These are phyloP conservation scores for Corticium candelabrum DNA, from an alignment of 37 sponge, comb jelly and placozoan species.

Conservation along the genomic window DNA sequence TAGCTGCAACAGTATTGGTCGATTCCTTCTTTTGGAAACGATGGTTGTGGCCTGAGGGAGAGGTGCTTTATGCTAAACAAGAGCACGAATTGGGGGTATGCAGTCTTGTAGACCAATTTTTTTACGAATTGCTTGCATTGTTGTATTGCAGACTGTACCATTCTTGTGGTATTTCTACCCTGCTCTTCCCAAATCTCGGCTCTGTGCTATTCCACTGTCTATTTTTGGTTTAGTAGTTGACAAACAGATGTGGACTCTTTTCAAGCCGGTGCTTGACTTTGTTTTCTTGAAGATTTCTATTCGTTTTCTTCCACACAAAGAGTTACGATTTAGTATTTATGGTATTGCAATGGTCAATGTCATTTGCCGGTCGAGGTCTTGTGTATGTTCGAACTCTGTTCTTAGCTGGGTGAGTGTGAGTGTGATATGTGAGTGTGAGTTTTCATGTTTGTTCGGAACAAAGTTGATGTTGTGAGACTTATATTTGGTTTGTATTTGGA, in stretches of 20 bases:
- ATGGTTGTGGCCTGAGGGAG: slow-evolving; percentile 98
- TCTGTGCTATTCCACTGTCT: slow-evolving; percentile 52
- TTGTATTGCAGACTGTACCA: slow-evolving; percentile 55
- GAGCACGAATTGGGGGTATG: slow-evolving; percentile 86
- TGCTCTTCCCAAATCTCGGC: slow-evolving; percentile 75
- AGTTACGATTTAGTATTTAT: slow-evolving; percentile 89
- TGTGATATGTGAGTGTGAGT: no score
- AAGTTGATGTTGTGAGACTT: no score
- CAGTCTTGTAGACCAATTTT: background rate
- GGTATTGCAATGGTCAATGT: slow-evolving; percentile 78
- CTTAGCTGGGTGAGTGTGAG: no score
- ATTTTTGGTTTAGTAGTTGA: slow-evolving; percentile 47
- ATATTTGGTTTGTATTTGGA: no score
- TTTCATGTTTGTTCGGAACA: no score
- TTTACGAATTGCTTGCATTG: no score
- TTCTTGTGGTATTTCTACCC: slow-evolving; percentile 94
- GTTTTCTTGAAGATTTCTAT: slow-evolving; percentile 61
- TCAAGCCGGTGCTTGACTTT: slow-evolving; percentile 58
- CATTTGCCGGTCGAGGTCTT: slow-evolving; percentile 44
- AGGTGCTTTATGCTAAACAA: slow-evolving; percentile 96
- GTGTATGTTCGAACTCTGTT: slow-evolving; percentile 28
- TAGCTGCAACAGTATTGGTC: slow-evolving; percentile 58
- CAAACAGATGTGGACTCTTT: slow-evolving; percentile 19
- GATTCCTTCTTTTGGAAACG: slow-evolving; percentile 88
- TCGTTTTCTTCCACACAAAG: slow-evolving; percentile 97